phyloP scores from a whole-genome alignment of 2,888 invertebrate genomes.

The Phengaris alcon region DNA sequence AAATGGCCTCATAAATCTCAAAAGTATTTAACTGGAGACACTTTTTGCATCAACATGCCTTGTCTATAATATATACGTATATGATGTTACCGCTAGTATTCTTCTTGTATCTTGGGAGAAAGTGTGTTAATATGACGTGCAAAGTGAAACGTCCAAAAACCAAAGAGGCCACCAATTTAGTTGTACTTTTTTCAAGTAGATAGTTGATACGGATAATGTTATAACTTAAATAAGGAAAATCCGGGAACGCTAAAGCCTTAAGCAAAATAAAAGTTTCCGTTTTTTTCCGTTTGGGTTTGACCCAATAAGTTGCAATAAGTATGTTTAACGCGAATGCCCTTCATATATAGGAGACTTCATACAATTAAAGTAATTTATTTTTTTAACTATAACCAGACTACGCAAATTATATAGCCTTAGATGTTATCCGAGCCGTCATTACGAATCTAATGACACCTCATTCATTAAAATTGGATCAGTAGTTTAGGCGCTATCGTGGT shows the following conservation, averaged over 20 bases:
- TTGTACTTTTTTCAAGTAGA: background rate
- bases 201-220: background rate
- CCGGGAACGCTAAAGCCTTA: background rate
- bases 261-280: background rate
- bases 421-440: too few species aligned
- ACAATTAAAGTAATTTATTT: too few species aligned
- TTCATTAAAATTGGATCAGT: too few species aligned
- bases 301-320: background rate
- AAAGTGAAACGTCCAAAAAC: conserved; percentile 5
- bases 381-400: too few species aligned
- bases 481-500: too few species aligned
- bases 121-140: conserved; percentile 17
- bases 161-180: background rate
- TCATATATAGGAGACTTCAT: background rate
- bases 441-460: too few species aligned
- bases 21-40: too few species aligned
- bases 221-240: background rate
- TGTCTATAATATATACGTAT: too few species aligned
- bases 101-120: conserved; percentile 4
- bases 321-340: background rate
- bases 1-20: too few species aligned
- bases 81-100: background rate
- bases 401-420: too few species aligned
- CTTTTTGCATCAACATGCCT: too few species aligned
- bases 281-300: too few species aligned